phyloP scores from a whole-genome alignment of 1,140 invertebrate genomes.

The Drosophila tani region DNA sequence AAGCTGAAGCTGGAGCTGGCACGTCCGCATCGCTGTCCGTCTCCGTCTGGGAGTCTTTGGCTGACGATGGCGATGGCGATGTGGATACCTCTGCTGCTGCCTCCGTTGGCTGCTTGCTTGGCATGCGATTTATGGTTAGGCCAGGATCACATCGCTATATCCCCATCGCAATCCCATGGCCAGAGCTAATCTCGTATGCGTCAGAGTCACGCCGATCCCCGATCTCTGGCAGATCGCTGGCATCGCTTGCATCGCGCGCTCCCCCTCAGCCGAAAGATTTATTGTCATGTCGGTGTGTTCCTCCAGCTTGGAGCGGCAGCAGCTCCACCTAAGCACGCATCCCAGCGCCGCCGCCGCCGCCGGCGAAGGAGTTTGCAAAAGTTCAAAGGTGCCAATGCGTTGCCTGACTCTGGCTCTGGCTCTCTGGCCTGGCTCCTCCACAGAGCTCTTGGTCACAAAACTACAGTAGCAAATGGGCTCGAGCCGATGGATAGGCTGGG shows the following conservation, averaged over 20 bases:
- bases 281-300: conserved; percentile 70
- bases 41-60: conserved; percentile 18
- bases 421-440: conserved; percentile 6
- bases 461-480: conserved; percentile 48
- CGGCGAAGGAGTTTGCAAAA: conserved; percentile 50
- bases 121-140: conserved; percentile 78
- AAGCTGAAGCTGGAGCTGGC: conserved; percentile 35
- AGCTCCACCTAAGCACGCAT: conserved; percentile 57
- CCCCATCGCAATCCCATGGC: conserved; percentile 61
- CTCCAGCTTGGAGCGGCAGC: conserved; percentile 17
- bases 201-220: conserved; percentile 71
- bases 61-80: no score
- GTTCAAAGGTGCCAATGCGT: conserved; percentile 81
- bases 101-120: conserved; percentile 27
- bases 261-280: conserved; percentile 58
- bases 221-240: conserved; percentile 50
- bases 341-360: conserved; percentile 11
- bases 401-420: conserved; percentile 8
- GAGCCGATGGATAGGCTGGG: conserved; percentile 8
- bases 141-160: conserved; percentile 77
- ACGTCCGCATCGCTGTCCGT: conserved; percentile 72
- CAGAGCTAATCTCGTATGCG: conserved; percentile 77
- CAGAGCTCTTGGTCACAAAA: conserved; percentile 17
- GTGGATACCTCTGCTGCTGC: conserved; percentile 27
- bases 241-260: conserved; percentile 1